Percentiles rank a stretch among this genome's conserved stretches.
phyloP scores from a whole-genome alignment of 2,797 vertebrate species.

The Cuniculus paca region DNA sequence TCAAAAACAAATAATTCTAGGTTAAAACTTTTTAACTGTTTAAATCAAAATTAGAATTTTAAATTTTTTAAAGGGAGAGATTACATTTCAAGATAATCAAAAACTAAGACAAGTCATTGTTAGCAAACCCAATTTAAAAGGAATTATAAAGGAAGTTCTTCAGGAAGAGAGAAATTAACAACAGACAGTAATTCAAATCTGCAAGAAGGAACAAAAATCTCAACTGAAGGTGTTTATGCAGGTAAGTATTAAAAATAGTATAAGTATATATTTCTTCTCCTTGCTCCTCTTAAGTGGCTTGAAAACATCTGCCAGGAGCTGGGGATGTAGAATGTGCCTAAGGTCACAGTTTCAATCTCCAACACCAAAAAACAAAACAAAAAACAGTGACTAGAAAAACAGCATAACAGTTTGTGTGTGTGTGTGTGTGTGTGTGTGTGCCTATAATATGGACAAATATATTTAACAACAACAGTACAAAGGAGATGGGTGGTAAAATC shows the following conservation, averaged over 20 bases:
- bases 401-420: not conserved
- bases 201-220: not conserved
- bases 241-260: not conserved
- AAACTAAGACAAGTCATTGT: not conserved
- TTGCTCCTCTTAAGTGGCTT: not conserved
- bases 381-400: not conserved
- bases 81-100: not conserved
- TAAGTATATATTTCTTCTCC: not conserved
- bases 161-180: not conserved
- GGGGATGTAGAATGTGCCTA: not conserved
- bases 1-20: not conserved
- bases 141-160: not conserved
- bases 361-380: not conserved
- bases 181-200: not conserved
- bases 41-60: not conserved
- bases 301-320: not conserved
- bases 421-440: not conserved
- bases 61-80: not conserved
- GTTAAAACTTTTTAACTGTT: not conserved
- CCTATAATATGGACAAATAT: not conserved
- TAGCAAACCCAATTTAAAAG: not conserved
- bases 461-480: not conserved
- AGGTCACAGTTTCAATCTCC: not conserved
- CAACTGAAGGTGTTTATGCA: not conserved
- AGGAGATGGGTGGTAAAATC: not conserved